Evolutionary conservation across 2,797 vertebrate species (phyloP).

Genomic region (Hydrocynus forskahlii): DNA sequence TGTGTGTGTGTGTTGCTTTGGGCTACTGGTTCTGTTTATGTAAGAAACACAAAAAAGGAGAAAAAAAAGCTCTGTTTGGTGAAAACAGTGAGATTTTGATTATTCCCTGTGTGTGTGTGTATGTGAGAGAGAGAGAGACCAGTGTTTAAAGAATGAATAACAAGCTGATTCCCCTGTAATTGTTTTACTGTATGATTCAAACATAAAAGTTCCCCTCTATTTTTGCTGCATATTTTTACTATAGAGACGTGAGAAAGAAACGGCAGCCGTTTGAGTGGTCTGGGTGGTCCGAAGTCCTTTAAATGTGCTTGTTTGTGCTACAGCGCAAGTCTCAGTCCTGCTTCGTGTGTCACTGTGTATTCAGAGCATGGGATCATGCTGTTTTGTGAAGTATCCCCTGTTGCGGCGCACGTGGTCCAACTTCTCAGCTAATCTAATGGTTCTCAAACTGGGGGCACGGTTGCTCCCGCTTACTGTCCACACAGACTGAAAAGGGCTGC

Average conservation of each 20-base stretch:
- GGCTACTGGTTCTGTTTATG: background rate
- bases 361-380: too few relatives aligned
- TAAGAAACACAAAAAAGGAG: background rate
- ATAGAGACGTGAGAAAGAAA: background rate
- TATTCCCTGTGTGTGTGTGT: background rate
- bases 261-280: background rate
- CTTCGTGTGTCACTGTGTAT: too few relatives aligned
- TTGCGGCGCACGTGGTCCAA: too few relatives aligned
- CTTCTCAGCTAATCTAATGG: too few relatives aligned
- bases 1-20: background rate
- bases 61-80: slow-evolving; percentile 3
- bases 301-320: background rate
- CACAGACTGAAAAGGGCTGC: too few relatives aligned
- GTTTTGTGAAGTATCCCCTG: too few relatives aligned
- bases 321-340: background rate
- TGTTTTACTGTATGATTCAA: slow-evolving; percentile 41
- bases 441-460: too few relatives aligned
- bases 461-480: too few relatives aligned
- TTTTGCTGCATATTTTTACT: slow-evolving; percentile 45
- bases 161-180: slow-evolving; percentile 44
- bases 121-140: slow-evolving; percentile 26
- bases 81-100: background rate
- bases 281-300: background rate
- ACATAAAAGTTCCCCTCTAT: slow-evolving; percentile 45
- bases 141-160: slow-evolving; percentile 48